Evolutionary conservation across 2,888 invertebrate genomes (phyloP), one percentile per base, ranked within the genome.

Genomic region (Agonopterix heracliana): DNA sequence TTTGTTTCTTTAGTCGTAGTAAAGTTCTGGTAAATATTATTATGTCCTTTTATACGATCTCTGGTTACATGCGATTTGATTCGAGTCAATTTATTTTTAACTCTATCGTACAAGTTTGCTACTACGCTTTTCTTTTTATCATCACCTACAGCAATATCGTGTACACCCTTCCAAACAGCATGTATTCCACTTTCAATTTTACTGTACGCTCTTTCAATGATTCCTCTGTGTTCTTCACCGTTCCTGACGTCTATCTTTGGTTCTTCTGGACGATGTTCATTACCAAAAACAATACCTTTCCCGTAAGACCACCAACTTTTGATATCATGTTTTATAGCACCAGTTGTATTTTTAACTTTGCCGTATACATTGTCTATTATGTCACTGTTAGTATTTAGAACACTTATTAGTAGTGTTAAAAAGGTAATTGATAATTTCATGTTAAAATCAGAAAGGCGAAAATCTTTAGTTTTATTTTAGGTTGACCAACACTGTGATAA

Each of bases 271-370:
- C 9, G 38, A 26, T 26, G 26, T 26, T 47, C 41, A 12, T 54
- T 49, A 35, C 55, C 59, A 9, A 57, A 57, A 9, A 58, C 44
- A 7, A 58, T 26, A 12, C 50, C 56, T 14, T 58, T 59, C 2
- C 62, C 60, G 14, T 52, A 56, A 9, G 48, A 38, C 41, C 54
- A 53, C 46, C 52, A 53, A 5, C 52, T 49, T 9, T 53, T 51
- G 1, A 61, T 44, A 14, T 58, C 57, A 9, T 55, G 49, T 46
- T 48, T 59, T 2, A 59, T 40, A 13, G 42, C 52, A 40, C 44
- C 41, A 2, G 57, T 54, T 11, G 56, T 57, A 43, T 60, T 56
- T 41, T 50, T 51, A 3, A 58, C 52, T 36, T 47, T 54, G 3
- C 53, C 56, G 41, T 52, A 49, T 4, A 55, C 48, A 13, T 45